A percentile compares a stretch with the other conserved stretches of the same genome.
These are phyloP conservation scores for Episyrphus balteatus DNA, from an alignment of 1,140 invertebrate species.

Conservation along the genomic window DNA sequence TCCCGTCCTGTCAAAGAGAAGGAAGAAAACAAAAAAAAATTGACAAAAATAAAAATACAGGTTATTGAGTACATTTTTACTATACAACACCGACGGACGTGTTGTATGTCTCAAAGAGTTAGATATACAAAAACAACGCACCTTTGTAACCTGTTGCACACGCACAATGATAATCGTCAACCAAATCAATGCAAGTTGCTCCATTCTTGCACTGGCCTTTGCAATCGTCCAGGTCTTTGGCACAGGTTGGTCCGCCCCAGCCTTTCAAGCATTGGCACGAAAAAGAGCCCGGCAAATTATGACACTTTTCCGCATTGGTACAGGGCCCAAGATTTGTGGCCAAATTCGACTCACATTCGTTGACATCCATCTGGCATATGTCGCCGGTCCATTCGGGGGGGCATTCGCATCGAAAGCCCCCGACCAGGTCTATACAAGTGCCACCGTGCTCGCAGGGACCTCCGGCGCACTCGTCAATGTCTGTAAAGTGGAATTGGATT, in stretches of 20 bases:
- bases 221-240: constrained; percentile 82
- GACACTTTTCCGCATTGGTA: constrained; percentile 69
- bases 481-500: constrained; percentile 29
- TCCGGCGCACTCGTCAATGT: constrained; percentile 75
- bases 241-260: constrained; percentile 80
- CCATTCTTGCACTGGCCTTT: constrained; percentile 70
- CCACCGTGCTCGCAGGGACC: constrained; percentile 80
- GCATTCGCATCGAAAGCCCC: constrained; percentile 67
- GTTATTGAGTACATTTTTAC: constrained; percentile 35
- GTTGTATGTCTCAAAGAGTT: constrained; percentile 11
- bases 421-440: constrained; percentile 64
- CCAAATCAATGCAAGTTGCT: constrained; percentile 60
- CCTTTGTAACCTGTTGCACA: constrained; percentile 68
- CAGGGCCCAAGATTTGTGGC: constrained; percentile 45
- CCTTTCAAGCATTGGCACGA: constrained; percentile 68
- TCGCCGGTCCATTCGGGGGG: constrained; percentile 70
- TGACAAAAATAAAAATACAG: neutral
- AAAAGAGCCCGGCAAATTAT: constrained; percentile 73
- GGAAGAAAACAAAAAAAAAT: too few species aligned
- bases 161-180: constrained; percentile 70
- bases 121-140: constrained; percentile 72
- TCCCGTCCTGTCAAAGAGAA: constrained; percentile 36
- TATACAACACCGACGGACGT: too few species aligned
- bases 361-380: constrained; percentile 63
- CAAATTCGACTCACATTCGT: constrained; percentile 46